Evolutionary conservation across 2,888 invertebrate genomes (phyloP).

Genomic region (Oligia strigilis): DNA sequence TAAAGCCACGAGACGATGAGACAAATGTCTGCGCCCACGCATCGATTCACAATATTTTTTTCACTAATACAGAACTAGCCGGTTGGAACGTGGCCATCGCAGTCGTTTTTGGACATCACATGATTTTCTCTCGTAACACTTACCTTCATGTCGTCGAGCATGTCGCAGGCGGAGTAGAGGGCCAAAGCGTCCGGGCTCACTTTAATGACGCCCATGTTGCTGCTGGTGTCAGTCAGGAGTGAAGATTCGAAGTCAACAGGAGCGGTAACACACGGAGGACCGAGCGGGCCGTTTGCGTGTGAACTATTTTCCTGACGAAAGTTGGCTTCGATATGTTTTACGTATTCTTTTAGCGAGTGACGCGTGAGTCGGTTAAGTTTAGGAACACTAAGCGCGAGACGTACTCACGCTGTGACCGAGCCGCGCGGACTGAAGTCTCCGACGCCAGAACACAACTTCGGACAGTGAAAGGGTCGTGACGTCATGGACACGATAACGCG

Average conservation of each 20-base stretch:
- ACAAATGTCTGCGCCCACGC: constrained; percentile 74
- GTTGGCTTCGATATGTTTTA: constrained; percentile 73
- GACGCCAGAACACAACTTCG: constrained; percentile 74
- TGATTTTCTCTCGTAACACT: constrained; percentile 72
- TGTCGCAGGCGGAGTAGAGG: constrained; percentile 86
- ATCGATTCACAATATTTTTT: constrained; percentile 72
- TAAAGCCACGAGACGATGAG: constrained; percentile 53
- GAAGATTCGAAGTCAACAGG: constrained; percentile 58
- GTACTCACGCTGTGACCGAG: constrained; percentile 88
- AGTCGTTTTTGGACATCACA: constrained; percentile 71
- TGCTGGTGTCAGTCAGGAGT: constrained; percentile 44
- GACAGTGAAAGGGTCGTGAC: constrained; percentile 91
- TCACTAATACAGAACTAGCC: constrained; percentile 75
- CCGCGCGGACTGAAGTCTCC: constrained; percentile 86
- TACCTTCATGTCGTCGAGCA: constrained; percentile 90
- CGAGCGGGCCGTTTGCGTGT: constrained; percentile 82
- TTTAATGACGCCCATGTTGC: constrained; percentile 87
- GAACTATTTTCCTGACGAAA: constrained; percentile 72
- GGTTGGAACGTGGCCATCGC: constrained; percentile 76
- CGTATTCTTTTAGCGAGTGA: constrained; percentile 74
- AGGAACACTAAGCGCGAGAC: constrained; percentile 85
- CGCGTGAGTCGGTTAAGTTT: constrained; percentile 81
- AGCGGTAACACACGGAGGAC: constrained; percentile 80
- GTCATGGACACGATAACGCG: constrained; percentile 90
- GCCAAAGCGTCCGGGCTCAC: constrained; percentile 85